Base-by-base conservation (phyloP, 2,888 invertebrate genomes). In the Tanaodytes sp. region DNA sequence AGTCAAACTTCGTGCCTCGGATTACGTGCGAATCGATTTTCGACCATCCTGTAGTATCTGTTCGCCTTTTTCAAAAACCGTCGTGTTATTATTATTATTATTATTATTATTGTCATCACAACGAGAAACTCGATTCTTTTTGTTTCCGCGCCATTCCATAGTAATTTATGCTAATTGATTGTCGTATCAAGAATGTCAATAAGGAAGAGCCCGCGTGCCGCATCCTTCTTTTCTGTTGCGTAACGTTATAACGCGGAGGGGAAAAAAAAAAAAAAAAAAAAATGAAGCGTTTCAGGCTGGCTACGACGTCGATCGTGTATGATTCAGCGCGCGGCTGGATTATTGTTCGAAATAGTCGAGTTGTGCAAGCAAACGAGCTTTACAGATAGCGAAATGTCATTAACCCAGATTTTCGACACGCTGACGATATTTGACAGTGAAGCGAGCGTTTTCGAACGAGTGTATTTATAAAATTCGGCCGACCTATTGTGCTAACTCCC, bases 291-390 rank as follows among this genome's bases (percentile, higher is more conserved):
- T 62, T 31, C 43, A 52, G 46, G 61, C n/a, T n/a, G n/a, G n/a
- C n/a, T n/a, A n/a, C n/a, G n/a, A n/a, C n/a, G 61, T 52, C 39
- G 52, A 52, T 62, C 52, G 16, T 61, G 43, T 51, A 61, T 61
- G 37, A 51, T 37, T 51, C 42, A 27, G 43, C 27, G 23, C 31
- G 27, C 33, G 31, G 18, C 11, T 36, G 30, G 14, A 43, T 61
- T 37, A 52, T 52, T 51, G 39, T 52, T 52, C 37, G 40, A 15
- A 62, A 37, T 52, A 31, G 36, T 52, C 37, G 18, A 43, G 45
- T 62, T 61, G 39, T 61, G 61, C 45, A 48, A 59, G 61, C 19
- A 5, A 6, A 12, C 49, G 31, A 40, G 48, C 27, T 49, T 40
- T 14, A 31, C 49, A 42, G 49, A 23, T 37, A 51, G 51, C 15